These are phyloP conservation scores for Dermatemys mawii DNA, from an alignment of 2,113 vertebrate species.

Conservation along the genomic window DNA sequence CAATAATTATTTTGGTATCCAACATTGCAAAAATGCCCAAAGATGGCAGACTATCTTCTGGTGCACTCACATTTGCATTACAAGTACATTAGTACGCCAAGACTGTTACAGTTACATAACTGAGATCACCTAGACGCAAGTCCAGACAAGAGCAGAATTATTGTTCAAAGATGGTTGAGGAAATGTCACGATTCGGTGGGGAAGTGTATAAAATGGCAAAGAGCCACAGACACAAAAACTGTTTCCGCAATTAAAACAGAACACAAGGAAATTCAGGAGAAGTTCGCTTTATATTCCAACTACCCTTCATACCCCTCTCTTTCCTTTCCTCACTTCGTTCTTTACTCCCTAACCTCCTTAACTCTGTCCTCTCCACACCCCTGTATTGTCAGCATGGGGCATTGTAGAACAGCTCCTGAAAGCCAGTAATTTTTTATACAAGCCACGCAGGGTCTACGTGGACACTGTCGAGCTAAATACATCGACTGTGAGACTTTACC, in stretches of 20 bases:
- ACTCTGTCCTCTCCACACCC: background rate
- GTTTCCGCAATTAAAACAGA: background rate
- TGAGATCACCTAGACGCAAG: constrained; percentile 25
- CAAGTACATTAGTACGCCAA: background rate
- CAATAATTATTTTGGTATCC: constrained; percentile 4
- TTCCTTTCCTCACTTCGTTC: background rate
- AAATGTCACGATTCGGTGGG: background rate
- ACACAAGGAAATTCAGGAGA: background rate
- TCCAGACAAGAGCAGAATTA: constrained; percentile 46
- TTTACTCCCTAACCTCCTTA: background rate
- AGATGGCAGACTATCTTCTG: constrained; percentile 10
- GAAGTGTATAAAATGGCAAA: background rate
- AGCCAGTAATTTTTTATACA: background rate
- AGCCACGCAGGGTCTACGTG: background rate
- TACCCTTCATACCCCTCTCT: background rate
- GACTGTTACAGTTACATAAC: constrained; percentile 28
- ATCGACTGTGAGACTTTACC: background rate
- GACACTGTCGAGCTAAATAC: background rate
- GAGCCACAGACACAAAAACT: background rate
- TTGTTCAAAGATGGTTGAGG: constrained; percentile 1
- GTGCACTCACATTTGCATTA: background rate
- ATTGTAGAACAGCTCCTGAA: background rate
- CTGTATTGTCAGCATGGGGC: background rate
- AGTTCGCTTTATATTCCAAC: background rate
- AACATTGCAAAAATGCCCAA: background rate